phyloP scores from a whole-genome alignment of 2,797 vertebrate genomes.

The Cossypha dichroa region DNA sequence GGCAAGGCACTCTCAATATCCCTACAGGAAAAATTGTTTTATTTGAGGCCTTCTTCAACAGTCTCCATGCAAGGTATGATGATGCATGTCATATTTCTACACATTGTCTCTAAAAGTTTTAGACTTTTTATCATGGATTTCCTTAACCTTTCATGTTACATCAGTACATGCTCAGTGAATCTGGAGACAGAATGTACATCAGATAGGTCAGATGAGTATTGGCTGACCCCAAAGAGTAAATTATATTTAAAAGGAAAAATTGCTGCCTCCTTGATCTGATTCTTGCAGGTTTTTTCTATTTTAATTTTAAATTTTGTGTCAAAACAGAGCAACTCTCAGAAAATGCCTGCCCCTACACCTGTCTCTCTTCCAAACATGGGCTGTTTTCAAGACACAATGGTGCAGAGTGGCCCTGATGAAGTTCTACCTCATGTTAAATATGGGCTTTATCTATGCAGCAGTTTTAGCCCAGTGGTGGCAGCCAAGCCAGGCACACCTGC shows the following conservation, averaged over 20 bases:
- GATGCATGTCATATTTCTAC: not conserved
- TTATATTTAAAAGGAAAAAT: not conserved
- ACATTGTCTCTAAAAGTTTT: not conserved
- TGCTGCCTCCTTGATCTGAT: not conserved
- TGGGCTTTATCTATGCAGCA: not conserved
- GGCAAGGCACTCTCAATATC: not conserved
- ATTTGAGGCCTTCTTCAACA: not conserved
- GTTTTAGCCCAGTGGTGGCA: not conserved
- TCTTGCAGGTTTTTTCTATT: not conserved
- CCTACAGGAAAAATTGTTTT: not conserved
- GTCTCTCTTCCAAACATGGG: not conserved
- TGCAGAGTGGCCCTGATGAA: not conserved
- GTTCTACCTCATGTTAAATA: not conserved
- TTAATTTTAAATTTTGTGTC: not conserved
- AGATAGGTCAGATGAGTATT: not conserved
- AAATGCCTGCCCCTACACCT: not conserved
- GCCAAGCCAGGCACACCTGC: rapidly evolving
- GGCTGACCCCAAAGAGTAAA: not conserved
- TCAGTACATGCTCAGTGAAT: not conserved
- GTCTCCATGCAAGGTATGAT: rapidly evolving
- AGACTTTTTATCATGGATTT: not conserved
- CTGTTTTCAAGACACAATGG: not conserved
- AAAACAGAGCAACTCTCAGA: not conserved
- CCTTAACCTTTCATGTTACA: not conserved
- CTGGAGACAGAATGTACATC: not conserved